Conservation (phyloP, 2,797 vertebrate species). For the Momotus momota region DNA sequence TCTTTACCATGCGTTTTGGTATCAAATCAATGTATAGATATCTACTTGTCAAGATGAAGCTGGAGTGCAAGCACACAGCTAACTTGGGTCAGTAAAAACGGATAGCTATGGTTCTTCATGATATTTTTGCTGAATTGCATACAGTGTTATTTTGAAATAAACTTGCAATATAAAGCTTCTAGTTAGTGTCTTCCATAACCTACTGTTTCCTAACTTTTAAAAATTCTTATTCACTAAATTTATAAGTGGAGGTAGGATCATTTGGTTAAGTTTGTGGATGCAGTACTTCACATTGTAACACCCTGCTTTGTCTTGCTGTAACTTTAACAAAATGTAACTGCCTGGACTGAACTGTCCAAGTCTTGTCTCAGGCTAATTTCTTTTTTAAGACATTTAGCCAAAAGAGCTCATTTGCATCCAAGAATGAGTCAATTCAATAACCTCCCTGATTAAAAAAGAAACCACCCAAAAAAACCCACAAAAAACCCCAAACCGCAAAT, state of each 20-base stretch:
- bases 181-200: background rate
- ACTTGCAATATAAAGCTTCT: background rate
- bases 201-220: background rate
- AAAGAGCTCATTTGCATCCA: background rate
- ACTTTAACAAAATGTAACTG: conserved; percentile 17
- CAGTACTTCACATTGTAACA: background rate
- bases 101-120: background rate
- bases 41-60: background rate
- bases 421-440: conserved; percentile 25
- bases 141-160: background rate
- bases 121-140: background rate
- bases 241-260: background rate
- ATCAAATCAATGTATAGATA: background rate
- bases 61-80: background rate
- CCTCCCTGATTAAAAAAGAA: conserved; percentile 16
- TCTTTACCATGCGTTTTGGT: background rate
- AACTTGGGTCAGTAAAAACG: background rate
- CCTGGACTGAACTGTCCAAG: conserved; percentile 1
- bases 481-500: background rate
- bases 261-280: background rate
- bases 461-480: background rate
- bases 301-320: background rate
- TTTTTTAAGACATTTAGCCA: background rate
- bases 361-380: background rate
- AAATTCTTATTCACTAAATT: background rate